Percentiles rank a stretch among this genome's conserved stretches.
Conservation (phyloP, 1,140 invertebrate species). For the Gyrodactylus bullatarudis region DNA sequence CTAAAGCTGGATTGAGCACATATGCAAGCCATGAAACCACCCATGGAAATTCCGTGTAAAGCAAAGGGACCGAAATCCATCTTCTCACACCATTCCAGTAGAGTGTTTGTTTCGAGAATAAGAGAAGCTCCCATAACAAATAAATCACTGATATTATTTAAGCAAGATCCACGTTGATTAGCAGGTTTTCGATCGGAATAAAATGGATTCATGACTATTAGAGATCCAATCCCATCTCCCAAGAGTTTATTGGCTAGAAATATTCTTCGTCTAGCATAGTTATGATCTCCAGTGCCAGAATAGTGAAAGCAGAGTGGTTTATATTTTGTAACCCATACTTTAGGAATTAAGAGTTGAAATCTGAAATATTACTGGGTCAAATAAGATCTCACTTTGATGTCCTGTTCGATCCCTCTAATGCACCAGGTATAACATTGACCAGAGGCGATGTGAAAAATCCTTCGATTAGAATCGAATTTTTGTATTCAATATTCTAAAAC, state of each 20-base stretch:
- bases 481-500: background rate
- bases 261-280: conserved; percentile 1
- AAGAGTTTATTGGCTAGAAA: conserved; percentile 3
- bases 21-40: conserved; percentile 88
- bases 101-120: conserved; percentile 55
- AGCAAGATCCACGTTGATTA: conserved; percentile 34
- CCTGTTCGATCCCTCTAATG: background rate
- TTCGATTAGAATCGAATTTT: background rate
- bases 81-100: conserved; percentile 64
- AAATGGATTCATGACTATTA: conserved; percentile 6
- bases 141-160: conserved; percentile 78
- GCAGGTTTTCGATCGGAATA: conserved; percentile 8
- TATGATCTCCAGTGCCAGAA: conserved; percentile 83
- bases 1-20: conserved; percentile 71
- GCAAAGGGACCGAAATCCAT: conserved; percentile 51
- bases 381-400: background rate
- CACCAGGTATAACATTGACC: background rate
- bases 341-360: conserved; percentile 36
- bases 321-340: conserved; percentile 31
- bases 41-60: conserved; percentile 91
- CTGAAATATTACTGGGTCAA: conserved; percentile 10
- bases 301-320: conserved; percentile 65
- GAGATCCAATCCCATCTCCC: background rate
- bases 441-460: background rate
- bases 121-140: conserved; percentile 95